Evolutionary conservation across 1,140 invertebrate genomes (phyloP), one percentile per base, ranked within the genome.

Genomic region (Leptopilina boulardi): DNA sequence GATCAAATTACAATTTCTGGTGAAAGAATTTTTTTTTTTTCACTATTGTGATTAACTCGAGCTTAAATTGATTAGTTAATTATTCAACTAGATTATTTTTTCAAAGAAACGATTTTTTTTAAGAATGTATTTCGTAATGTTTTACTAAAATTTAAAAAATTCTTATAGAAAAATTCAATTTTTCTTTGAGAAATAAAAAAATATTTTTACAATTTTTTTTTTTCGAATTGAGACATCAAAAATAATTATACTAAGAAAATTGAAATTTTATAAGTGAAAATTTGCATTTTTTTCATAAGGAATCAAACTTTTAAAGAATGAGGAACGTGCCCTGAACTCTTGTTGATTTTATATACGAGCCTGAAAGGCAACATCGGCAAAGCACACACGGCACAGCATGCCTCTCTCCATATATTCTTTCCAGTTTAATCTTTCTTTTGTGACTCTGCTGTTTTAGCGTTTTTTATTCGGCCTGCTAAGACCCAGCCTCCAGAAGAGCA

Each of bases 391-490:
- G 26, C 59, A 66, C 59, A 66, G 59, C 59, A 66, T 66, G 59
- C 23, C 59, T 77, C 44, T 70, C 54, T 71, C 75, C 77, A 79
- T 80, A 83, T 82, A 76, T 81, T 82, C 77, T 83, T 84, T 86
- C 80, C 80, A 59, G 77, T 83, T 86, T 85, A 85, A 85, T 87
- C 83, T 85, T 89, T 87, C 87, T 89, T 89, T 89, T 90, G 85
- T 90, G 88, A 89, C 88, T 89, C 85, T 86, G 79, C 89, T 87
- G 87, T 90, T 90, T 90, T 86, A 89, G 82, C 81, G 86, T 89
- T 88, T 89, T 89, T 89, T 88, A 88, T 88, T 89, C 84, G 76
- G 13, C 81, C 71, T 80, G 83, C 81, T 84, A 82, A 86, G 77
- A 74, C 76, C 76, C 75, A 81, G 79, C 73, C 74, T 81, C 80